These are phyloP conservation scores for Hydrotaea cyrtoneurina DNA, from an alignment of 2,888 invertebrate genomes.

Conservation along the genomic window DNA sequence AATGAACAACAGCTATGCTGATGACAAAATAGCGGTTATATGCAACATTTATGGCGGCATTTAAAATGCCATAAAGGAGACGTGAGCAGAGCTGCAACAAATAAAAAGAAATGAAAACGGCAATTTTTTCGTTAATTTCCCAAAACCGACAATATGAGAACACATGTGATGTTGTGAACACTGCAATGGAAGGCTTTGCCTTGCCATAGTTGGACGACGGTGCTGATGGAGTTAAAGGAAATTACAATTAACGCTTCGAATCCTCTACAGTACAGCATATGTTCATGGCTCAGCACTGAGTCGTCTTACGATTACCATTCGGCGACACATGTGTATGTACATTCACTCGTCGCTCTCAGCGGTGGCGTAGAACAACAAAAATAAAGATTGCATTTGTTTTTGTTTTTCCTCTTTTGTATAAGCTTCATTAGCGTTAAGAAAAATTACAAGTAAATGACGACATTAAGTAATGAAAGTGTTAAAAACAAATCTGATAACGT, in stretches of 20 bases:
- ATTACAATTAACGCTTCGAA: conserved; percentile 60
- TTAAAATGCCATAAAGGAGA: conserved; percentile 64
- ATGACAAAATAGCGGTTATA: conserved; percentile 58
- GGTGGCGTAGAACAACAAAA: neutral
- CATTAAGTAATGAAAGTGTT: conserved; percentile 67
- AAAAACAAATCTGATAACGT: conserved; percentile 64
- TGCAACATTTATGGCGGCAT: conserved; percentile 67
- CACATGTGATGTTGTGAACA: neutral
- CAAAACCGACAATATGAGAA: neutral
- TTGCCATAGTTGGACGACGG: neutral
- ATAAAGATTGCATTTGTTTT: conserved; percentile 47
- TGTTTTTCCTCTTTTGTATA: too few relatives aligned
- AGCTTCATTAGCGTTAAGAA: conserved; percentile 57
- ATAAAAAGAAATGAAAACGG: conserved; percentile 19
- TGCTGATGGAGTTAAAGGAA: conserved; percentile 51
- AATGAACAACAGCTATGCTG: neutral
- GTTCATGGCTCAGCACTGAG: too few relatives aligned
- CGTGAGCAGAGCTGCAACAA: conserved; percentile 43
- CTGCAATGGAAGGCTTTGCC: neutral
- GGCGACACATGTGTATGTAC: too few relatives aligned
- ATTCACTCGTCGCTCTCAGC: neutral
- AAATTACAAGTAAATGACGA: conserved; percentile 57
- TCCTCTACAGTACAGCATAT: conserved; percentile 30
- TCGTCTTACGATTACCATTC: too few relatives aligned
- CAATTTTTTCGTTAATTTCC: neutral